Evolutionary conservation across 1,140 invertebrate genomes (phyloP), one percentile per base, ranked within the genome.

Genomic region (Rhysida immarginata): DNA sequence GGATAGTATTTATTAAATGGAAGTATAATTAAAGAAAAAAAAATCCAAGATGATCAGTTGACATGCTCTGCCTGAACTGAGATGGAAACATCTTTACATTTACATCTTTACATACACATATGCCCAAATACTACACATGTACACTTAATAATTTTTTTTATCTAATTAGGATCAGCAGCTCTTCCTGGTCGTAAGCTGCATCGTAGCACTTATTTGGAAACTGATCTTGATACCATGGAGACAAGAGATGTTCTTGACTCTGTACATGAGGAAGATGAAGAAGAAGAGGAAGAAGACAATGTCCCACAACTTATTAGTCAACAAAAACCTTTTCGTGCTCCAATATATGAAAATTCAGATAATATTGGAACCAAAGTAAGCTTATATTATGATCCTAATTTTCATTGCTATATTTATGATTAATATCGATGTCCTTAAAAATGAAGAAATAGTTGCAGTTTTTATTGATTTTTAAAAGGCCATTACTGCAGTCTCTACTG

Each of bases 221-320:
- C 88, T 1, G 89, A 94, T 71, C 66, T 94, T 26, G 89, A 93
- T 66, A 81, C 83, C 0, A 81, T 83, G 56, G 74, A 79, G 53
- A 81, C 78, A 0, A 60, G 66, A 50, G 70, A 74, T 54, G 54
- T 71, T n/a, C 21, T 56, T 18, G 55, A 56, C 18, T 18, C 3
- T 5, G 68, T 77, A 21, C 81, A 83, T 61, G 77, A 79, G 58
- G 78, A 78, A 2, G 50, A 57, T 18, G 60, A 61, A 25, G 54
- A n/a, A n/a, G n/a, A 44, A 20, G 59, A 57, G 11, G 57, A 59
- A 16, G 24, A 45, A 16, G 35, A 48, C 35, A n/a, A 41, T n/a
- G 44, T 46, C 21, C 44, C 20, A 8, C 44, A 1, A 24, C 25
- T 43, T 29, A 25, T 43, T 20, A 1, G 65, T 74, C n/a, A 75